Evolutionary conservation across 2,888 invertebrate genomes (phyloP).

Genomic region (Dicranocentrus wangi): DNA sequence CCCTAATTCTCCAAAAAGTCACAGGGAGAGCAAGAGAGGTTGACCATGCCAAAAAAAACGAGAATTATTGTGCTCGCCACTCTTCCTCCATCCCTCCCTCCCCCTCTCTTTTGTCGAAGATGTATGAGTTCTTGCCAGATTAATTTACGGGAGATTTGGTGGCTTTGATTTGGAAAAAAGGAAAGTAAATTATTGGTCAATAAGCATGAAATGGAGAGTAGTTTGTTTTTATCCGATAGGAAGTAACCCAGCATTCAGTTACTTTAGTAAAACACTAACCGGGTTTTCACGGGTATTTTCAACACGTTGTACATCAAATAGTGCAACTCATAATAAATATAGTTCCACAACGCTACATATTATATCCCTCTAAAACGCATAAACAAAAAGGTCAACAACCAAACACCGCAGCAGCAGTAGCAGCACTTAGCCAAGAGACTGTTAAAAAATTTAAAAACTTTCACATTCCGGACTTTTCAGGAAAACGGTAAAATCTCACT

Average conservation of each 20-base stretch:
- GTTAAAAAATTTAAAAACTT: slow-evolving; percentile 11
- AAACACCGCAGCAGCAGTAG: too few relatives aligned
- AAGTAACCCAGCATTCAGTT: not conserved
- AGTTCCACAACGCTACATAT: too few relatives aligned
- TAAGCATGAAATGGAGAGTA: slow-evolving; percentile 30
- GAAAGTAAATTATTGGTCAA: slow-evolving; percentile 53
- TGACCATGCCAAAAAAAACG: slow-evolving; percentile 53
- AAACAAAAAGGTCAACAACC: slow-evolving; percentile 15
- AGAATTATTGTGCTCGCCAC: slow-evolving; percentile 33
- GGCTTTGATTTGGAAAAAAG: slow-evolving; percentile 53
- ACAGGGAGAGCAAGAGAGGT: slow-evolving; percentile 28
- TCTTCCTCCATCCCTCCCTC: slow-evolving; percentile 25
- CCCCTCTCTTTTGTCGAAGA: slow-evolving; percentile 46
- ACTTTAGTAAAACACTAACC: not conserved
- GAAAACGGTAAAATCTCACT: not conserved
- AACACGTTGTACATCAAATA: not conserved
- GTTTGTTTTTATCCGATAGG: not conserved
- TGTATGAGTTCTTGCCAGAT: slow-evolving; percentile 46
- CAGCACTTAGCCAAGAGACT: not conserved
- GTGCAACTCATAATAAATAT: too few relatives aligned
- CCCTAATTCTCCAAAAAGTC: slow-evolving; percentile 38
- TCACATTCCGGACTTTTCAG: not conserved
- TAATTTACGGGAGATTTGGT: slow-evolving; percentile 50
- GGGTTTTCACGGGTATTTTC: not conserved
- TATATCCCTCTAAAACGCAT: too few relatives aligned